Evolutionary conservation across 2,797 vertebrate genomes (phyloP), one percentile per base, ranked within the genome.

Genomic region (Cynopterus sphinx): DNA sequence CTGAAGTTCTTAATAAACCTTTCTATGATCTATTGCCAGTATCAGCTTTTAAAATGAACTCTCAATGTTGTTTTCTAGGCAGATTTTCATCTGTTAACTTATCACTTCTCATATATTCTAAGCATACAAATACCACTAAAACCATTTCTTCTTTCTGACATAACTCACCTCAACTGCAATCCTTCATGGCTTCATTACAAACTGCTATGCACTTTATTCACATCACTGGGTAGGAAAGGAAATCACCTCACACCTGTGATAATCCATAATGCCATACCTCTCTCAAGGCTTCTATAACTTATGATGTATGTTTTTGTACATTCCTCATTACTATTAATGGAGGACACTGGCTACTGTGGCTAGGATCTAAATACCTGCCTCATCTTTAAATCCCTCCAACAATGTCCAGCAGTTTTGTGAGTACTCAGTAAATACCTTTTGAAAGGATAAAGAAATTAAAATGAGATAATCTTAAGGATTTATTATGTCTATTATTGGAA

Each of bases 391-490:
- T n/a, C 16, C 9, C 21, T 86, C 68, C 68, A 92, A 22, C 26
- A 46, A 74, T 9, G 31, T 1, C 65, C 51, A 68, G 16, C 3
- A 77, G 28, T 55, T 77, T 33, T 51, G 0, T 36, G 78, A 67
- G 24, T 16, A 73, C n/a, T 77, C 22, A 87, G 15, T 21, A 53
- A 65, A 89, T 19, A 73, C 3, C n/a, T 88, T 77, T 28, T 46
- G 61, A 92, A 92, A 75, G n/a, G 87, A 78, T 22, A 75, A 39
- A 39, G 22, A 65, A 57, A 86, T 87, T 11, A 83, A 93, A 83
- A 75, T 59, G 9, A 71, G 55, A 22, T 61, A 41, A 49, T 49
- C 51, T 63, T 68, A 59, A 86, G 51, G 5, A 82, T 55, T 84
- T 87, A 84, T 24, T 84, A 33, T 77, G 31, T 57, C 13, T 87